Evolutionary conservation across 2,888 invertebrate species (phyloP), one percentile per base, ranked within the genome.

Genomic region (Laspeyria flexula): DNA sequence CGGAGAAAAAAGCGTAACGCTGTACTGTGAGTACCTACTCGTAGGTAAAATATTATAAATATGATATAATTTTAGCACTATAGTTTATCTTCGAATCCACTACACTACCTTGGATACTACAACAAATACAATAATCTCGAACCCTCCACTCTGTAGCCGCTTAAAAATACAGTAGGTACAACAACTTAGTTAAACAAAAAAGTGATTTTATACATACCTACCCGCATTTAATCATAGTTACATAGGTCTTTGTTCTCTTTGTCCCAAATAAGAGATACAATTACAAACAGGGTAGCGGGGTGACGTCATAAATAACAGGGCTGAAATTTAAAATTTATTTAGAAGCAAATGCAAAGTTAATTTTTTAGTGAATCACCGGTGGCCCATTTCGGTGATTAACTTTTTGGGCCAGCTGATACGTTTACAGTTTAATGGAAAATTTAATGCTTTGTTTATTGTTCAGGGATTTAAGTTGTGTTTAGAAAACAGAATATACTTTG

Each of bases 251-350:
- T 82, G 81, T 83, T 73, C 79, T 75, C 77, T 78, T 83, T 81
- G 81, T 85, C 72, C 79, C 75, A 77, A 80, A 68, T 67, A 83
- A 80, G 76, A 83, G 77, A 84, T 81, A 85, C 83, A 84, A 85
- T 86, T 85, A 86, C 81, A 77, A 77, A 65, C 73, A 71, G 65
- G 70, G 63, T 55, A 37, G 54, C 62, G 79, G 81, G 78, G 66
- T 75, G 74, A 68, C 65, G 60, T 60, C 77, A 75, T 88, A 87
- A 86, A 88, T 89, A 83, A 83, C 55, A 60, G 63, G 75, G 79
- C 42, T 75, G 72, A 84, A 71, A 86, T 87, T 81, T 81, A 78
- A 85, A 85, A 88, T 86, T 85, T 88, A 88, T 87, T 85, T 81
- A 79, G 76, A 81, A 77, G 76, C 82, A 85, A 82, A 84, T 85